phyloP scores from a whole-genome alignment of 2,888 invertebrate species.

The Volucella inflata region DNA sequence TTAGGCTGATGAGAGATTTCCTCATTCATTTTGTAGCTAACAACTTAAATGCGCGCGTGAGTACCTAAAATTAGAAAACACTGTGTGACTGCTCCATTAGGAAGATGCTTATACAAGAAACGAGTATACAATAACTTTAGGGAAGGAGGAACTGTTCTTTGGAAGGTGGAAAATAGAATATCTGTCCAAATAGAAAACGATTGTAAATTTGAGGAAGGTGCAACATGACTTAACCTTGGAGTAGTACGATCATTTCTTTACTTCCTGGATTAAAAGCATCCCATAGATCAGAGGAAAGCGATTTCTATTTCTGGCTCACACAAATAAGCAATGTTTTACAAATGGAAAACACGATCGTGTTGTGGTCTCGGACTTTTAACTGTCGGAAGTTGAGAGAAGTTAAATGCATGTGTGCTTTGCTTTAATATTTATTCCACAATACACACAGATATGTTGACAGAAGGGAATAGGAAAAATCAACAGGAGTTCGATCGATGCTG shows the following conservation, averaged over 20 bases:
- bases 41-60: conserved; percentile 1
- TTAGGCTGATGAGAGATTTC: conserved; percentile 51
- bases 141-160: neutral
- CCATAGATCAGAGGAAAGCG: conserved; percentile 23
- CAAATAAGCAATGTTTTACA: neutral
- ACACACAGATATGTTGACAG: too few species aligned
- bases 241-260: conserved; percentile 7
- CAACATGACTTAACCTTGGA: conserved; percentile 38
- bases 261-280: conserved; percentile 42
- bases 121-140: neutral
- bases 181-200: conserved; percentile 3
- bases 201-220: conserved; percentile 45
- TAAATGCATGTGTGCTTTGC: too few species aligned
- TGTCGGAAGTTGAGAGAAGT: conserved; percentile 14
- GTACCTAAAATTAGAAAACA: conserved; percentile 48
- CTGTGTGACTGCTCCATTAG: conserved; percentile 18
- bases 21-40: conserved; percentile 32
- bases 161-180: neutral
- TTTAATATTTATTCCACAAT: too few species aligned
- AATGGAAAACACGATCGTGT: neutral
- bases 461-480: too few species aligned
- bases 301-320: conserved; percentile 24
- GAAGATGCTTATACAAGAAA: neutral
- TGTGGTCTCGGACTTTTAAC: neutral
- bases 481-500: too few species aligned